Base-by-base conservation (phyloP, 2,888 invertebrate species). In the Parnassius mnemosyne region DNA sequence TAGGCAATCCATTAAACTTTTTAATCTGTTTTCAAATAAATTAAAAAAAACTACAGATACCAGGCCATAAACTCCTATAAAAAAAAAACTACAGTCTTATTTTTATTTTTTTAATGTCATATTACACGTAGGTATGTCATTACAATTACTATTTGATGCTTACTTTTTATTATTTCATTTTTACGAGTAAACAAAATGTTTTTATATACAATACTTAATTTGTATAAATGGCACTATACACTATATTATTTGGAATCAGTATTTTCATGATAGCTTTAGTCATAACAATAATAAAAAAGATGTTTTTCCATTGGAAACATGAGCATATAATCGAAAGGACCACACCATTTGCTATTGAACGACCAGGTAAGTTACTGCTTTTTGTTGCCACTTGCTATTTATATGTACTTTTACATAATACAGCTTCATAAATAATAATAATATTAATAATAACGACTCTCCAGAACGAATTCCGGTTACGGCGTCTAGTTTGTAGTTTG, bases 251-350 rank as follows among this genome's bases (percentile, higher is more conserved):
- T 65, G 88, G 89, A 49, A 69, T 91, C 72, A 88, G 90, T 69
- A 81, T 91, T 75, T 90, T 90, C 71, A 75, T 90, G 80, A 90
- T 91, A 74, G 87, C 86, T 7, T 67, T 90, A 68, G 88, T 90
- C 0, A 77, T 89, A 62, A 83, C 89, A 5, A 76, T 90, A 42
- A 90, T 91, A 75, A 87, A 86, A 69, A 89, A 84, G 68, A 85
- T 89, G 82, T 89, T 87, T 69, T 89, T 88, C 66, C 84, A 81
- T 66, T 90, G 88, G 90, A 81, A 87, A 72, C 80, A 84, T 65
- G 89, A 90, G 51, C 81, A 87, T 67, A 85, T 84, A 68, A 89
- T 83, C 57, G 89, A 90, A 68, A 76, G 78, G 62, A 79, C 78
- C 72, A 65, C 56, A 3, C 57, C 70, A 9, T 65, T 74, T 41